Evolutionary conservation across 2,797 vertebrate genomes (phyloP).

Genomic region (Setipinna tenuifilis): DNA sequence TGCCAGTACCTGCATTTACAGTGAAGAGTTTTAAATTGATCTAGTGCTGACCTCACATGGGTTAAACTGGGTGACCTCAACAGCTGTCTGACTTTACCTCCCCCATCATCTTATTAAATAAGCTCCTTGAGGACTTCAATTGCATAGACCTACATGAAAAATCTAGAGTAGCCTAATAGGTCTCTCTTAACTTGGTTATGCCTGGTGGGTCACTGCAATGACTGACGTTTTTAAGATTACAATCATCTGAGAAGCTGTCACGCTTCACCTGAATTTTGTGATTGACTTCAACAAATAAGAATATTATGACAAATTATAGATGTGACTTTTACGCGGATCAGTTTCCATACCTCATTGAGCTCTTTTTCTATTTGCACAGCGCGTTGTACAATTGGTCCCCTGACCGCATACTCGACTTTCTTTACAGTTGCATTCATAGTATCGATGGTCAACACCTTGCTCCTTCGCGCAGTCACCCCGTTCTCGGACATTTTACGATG

Average conservation of each 20-base stretch:
- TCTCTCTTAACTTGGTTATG: background rate
- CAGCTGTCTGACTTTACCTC: background rate
- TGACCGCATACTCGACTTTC: conserved; percentile 86
- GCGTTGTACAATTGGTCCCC: conserved; percentile 85
- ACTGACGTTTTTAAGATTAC: background rate
- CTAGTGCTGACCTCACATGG: background rate
- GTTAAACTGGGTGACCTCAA: background rate
- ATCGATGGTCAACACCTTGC: conserved; percentile 83
- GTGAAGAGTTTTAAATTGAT: background rate
- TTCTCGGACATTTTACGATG: conserved; percentile 74
- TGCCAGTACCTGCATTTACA: background rate
- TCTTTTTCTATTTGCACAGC: conserved; percentile 88
- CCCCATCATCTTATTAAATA: background rate
- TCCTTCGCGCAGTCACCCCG: conserved; percentile 58
- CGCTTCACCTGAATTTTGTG: too few relatives aligned
- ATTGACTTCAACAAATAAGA: too few relatives aligned
- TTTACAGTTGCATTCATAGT: conserved; percentile 86
- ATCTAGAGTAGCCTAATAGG: background rate
- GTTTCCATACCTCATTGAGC: conserved; percentile 77
- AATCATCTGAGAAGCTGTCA: too few relatives aligned
- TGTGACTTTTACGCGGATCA: background rate
- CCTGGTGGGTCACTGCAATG: background rate
- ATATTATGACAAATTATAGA: too few relatives aligned
- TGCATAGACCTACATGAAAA: background rate
- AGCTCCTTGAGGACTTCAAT: background rate